These are phyloP conservation scores for Cheumatopsyche charites DNA, from an alignment of 1,140 invertebrate species.

Conservation along the genomic window DNA sequence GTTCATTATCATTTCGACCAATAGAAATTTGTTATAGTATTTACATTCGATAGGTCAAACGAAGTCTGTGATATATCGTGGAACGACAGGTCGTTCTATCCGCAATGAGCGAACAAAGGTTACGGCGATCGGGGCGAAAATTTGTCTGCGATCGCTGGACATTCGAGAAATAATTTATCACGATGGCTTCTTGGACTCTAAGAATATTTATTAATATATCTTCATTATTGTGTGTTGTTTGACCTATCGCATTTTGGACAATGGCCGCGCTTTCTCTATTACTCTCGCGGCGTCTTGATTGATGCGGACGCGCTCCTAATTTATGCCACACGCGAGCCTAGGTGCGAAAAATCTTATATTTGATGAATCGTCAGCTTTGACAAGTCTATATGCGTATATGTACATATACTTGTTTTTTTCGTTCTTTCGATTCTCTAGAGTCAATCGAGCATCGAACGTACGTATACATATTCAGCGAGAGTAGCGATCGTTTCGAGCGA, in stretches of 20 bases:
- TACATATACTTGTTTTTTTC: not conserved
- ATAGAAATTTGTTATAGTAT: too few relatives aligned
- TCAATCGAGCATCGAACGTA: not conserved
- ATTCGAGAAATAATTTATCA: slow-evolving; percentile 24
- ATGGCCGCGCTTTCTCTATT: slow-evolving; percentile 16
- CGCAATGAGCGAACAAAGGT: not conserved
- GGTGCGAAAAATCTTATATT: slow-evolving; percentile 13
- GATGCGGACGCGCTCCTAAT: slow-evolving; percentile 21
- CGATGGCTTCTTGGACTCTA: slow-evolving; percentile 3
- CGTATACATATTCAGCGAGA: slow-evolving; percentile 25
- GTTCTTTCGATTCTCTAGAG: not conserved
- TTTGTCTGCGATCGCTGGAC: slow-evolving; percentile 22
- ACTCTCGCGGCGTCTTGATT: slow-evolving; percentile 4
- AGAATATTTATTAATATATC: slow-evolving; percentile 27
- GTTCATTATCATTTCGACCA: too few relatives aligned
- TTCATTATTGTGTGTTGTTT: slow-evolving; percentile 19
- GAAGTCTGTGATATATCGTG: slow-evolving; percentile 3
- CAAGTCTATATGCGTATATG: not conserved
- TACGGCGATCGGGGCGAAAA: slow-evolving; percentile 13
- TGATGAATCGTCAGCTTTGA: slow-evolving; percentile 3
- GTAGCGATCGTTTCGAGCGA: slow-evolving; percentile 29
- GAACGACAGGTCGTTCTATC: not conserved
- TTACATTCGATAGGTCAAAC: not conserved
- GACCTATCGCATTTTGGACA: slow-evolving; percentile 25
- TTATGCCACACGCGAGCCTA: slow-evolving; percentile 11